Conservation (phyloP, 2,113 vertebrate genomes). For the Bambusicola thoracicus region DNA sequence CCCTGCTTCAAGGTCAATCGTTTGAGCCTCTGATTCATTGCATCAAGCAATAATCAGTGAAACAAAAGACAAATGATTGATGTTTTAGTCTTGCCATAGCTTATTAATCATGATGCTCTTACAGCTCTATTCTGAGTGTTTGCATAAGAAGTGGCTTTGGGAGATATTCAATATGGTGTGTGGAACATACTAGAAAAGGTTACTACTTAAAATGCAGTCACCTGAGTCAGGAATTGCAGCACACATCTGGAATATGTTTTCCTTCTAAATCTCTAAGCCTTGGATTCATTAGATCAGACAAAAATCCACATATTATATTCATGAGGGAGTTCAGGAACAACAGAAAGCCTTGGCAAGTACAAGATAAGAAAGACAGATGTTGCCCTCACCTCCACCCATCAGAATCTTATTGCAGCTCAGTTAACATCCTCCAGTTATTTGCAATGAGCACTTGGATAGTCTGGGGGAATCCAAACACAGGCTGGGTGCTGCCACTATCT, state of each 20-base stretch:
- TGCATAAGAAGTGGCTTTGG: not conserved
- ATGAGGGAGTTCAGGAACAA: conserved; percentile 73
- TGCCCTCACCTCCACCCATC: conserved; percentile 64
- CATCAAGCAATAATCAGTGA: not conserved
- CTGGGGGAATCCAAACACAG: conserved; percentile 17
- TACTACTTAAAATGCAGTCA: conserved; percentile 40
- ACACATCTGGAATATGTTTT: conserved; percentile 75
- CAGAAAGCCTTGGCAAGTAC: conserved; percentile 60
- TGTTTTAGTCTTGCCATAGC: not conserved
- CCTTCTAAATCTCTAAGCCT: conserved; percentile 54
- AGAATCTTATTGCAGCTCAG: conserved; percentile 26
- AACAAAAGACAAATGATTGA: conserved; percentile 5
- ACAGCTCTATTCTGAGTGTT: not conserved
- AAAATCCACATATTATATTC: conserved; percentile 77
- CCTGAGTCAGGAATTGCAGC: conserved; percentile 38
- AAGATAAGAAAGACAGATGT: conserved; percentile 67
- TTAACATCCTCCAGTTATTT: conserved; percentile 34
- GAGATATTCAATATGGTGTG: conserved; percentile 3
- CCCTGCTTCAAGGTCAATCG: conserved; percentile 20
- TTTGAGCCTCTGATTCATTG: conserved; percentile 18
- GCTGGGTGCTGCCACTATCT: not conserved
- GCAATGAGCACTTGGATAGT: not conserved
- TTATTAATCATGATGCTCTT: conserved; percentile 29
- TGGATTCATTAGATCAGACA: conserved; percentile 73
- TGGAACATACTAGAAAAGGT: conserved; percentile 29